These are phyloP conservation scores for Dicerorhinus sumatrensis DNA, from an alignment of 2,113 vertebrate species.

Conservation along the genomic window DNA sequence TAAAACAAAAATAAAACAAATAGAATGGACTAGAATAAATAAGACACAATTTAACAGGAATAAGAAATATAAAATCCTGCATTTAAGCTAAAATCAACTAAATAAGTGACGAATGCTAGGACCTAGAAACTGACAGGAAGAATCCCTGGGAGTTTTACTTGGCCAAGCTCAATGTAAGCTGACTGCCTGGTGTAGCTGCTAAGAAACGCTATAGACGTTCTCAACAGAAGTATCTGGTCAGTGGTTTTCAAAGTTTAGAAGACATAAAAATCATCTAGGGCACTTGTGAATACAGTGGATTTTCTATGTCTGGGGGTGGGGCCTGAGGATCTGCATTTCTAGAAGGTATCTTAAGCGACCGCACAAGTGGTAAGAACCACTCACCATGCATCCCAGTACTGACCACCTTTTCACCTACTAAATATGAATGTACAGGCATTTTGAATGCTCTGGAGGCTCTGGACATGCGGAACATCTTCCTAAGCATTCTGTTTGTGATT, in stretches of 20 bases:
- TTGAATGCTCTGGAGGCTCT: not conserved
- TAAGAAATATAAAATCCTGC: conserved; percentile 4
- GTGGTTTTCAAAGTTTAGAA: not conserved
- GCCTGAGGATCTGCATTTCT: not conserved
- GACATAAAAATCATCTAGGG: not conserved
- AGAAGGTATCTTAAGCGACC: not conserved
- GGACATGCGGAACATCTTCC: not conserved
- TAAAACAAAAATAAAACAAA: conserved; percentile 37
- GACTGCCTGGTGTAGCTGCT: not conserved
- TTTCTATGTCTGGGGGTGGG: not conserved
- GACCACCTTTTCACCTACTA: not conserved
- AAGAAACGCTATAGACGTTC: not conserved
- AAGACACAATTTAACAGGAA: conserved; percentile 22
- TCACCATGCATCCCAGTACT: not conserved
- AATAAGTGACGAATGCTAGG: not conserved
- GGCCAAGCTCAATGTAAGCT: not conserved
- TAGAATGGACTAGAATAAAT: not conserved
- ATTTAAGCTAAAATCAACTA: conserved; percentile 33
- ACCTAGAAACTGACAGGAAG: not conserved
- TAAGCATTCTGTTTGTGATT: conserved; percentile 18
- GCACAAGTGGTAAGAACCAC: not conserved
- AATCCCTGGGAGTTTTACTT: not conserved
- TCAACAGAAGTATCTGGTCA: not conserved
- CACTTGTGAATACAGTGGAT: not conserved
- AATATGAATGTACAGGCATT: not conserved